phyloP scores from a whole-genome alignment of 2,113 vertebrate species.

The Chroicocephalus ridibundus region DNA sequence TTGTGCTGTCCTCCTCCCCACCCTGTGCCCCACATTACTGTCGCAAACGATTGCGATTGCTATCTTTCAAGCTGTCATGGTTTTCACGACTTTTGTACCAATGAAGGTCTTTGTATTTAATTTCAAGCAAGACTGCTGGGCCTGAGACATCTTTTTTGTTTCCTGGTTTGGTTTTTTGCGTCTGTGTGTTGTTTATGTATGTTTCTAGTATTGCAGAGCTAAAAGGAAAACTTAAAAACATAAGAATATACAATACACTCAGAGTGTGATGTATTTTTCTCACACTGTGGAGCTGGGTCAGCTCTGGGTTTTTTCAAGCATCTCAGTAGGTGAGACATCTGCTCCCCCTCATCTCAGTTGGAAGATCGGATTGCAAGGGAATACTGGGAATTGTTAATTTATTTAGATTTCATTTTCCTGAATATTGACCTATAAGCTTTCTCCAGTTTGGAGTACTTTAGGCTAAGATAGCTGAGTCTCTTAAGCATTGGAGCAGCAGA shows the following conservation, averaged over 20 bases:
- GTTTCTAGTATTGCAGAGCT: neutral
- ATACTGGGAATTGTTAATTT: neutral
- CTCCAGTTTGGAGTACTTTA: neutral
- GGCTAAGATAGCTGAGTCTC: neutral
- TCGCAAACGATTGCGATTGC: neutral
- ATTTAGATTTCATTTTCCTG: neutral
- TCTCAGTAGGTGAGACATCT: neutral
- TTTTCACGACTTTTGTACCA: neutral
- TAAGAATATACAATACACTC: neutral
- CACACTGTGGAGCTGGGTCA: neutral
- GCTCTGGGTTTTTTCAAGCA: neutral
- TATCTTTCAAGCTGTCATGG: neutral
- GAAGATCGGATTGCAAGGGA: neutral
- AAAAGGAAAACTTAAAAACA: neutral
- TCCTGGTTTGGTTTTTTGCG: neutral
- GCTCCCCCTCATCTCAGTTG: neutral
- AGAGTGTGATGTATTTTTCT: neutral
- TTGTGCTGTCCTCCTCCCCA: neutral
- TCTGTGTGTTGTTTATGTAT: neutral
- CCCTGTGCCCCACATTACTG: rapidly evolving
- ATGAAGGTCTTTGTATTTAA: neutral
- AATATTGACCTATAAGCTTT: neutral
- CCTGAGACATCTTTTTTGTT: neutral
- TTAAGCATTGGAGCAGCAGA: neutral
- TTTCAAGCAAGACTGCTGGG: neutral